Percentiles rank a stretch among this genome's conserved stretches.
Evolutionary conservation across 2,888 invertebrate species (phyloP).

Genomic region (Tortrix viridana): DNA sequence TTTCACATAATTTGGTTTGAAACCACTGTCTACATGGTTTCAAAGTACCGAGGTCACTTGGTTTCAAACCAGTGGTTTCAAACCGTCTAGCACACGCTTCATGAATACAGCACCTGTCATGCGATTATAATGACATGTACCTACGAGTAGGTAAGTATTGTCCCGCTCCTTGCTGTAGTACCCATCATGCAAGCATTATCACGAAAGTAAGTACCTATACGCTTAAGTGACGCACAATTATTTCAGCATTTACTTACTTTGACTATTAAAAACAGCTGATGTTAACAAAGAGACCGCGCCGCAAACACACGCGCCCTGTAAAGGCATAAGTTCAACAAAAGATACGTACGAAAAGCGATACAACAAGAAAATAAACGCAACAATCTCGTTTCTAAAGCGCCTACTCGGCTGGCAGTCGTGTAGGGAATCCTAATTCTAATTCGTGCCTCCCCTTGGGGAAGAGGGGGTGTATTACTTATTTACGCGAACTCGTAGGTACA

Average conservation of each 20-base stretch:
- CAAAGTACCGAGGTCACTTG: too few relatives aligned
- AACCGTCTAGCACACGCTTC: too few relatives aligned
- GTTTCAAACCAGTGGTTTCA: too few relatives aligned
- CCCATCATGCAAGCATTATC: too few relatives aligned
- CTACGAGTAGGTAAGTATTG: too few relatives aligned
- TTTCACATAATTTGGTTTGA: too few relatives aligned
- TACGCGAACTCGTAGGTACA: constrained; percentile 58
- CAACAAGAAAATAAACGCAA: constrained; percentile 53
- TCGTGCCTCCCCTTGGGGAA: constrained; percentile 59
- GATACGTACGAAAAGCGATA: constrained; percentile 39
- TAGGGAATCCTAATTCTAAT: constrained; percentile 78
- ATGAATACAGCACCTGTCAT: too few relatives aligned
- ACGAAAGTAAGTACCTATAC: too few relatives aligned
- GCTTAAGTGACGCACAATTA: background rate
- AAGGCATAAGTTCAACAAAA: constrained; percentile 38
- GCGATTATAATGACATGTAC: too few relatives aligned
- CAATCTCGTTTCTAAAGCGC: constrained; percentile 53
- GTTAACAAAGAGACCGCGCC: constrained; percentile 18
- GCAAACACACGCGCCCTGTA: constrained; percentile 27
- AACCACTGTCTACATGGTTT: too few relatives aligned
- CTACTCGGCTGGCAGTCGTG: constrained; percentile 59
- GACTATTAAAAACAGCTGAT: background rate
- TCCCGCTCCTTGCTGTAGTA: too few relatives aligned
- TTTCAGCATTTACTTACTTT: background rate
- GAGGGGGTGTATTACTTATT: constrained; percentile 70